A percentile compares a stretch with the other conserved stretches of the same genome.
phyloP scores from a whole-genome alignment of 2,888 invertebrate species.

The Micoletzkya japonica region DNA sequence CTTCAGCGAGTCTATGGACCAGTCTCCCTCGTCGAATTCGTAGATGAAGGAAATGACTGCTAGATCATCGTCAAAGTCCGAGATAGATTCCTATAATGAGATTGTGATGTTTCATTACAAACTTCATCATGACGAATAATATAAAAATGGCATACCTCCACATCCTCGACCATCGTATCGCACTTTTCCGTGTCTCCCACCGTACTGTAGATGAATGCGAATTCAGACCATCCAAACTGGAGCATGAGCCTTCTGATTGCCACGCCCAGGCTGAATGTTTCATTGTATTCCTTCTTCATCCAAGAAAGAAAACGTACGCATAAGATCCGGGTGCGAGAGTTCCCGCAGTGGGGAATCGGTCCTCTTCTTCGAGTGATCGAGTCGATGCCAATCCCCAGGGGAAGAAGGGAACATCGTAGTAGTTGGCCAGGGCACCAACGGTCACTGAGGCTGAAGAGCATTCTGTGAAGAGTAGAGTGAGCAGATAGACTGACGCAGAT shows the following conservation, averaged over 20 bases:
- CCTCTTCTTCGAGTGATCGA: slow-evolving; percentile 33
- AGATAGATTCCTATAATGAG: slow-evolving; percentile 5
- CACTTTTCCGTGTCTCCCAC: slow-evolving; percentile 44
- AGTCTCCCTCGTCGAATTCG: slow-evolving; percentile 1
- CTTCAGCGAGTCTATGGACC: too few species aligned
- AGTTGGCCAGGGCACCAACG: slow-evolving; percentile 38
- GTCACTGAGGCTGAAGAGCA: slow-evolving; percentile 42
- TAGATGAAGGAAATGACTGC: slow-evolving; percentile 18
- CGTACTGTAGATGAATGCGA: slow-evolving; percentile 47
- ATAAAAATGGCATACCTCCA: slow-evolving; percentile 29
- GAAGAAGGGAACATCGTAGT: slow-evolving; percentile 43
- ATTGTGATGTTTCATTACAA: background rate
- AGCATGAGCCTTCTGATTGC: slow-evolving; percentile 43
- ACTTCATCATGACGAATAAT: background rate
- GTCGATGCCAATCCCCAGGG: slow-evolving; percentile 47
- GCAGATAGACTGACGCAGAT: slow-evolving; percentile 24
- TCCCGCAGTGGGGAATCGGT: slow-evolving; percentile 40
- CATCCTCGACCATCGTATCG: slow-evolving; percentile 39
- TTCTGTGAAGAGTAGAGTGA: too few species aligned
- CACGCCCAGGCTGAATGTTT: slow-evolving; percentile 36
- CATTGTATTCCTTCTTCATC: background rate
- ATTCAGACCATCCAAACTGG: slow-evolving; percentile 44
- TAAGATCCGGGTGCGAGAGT: slow-evolving; percentile 30
- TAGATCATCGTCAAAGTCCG: slow-evolving; percentile 21
- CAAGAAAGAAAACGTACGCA: background rate